phyloP scores from a whole-genome alignment of 2,888 invertebrate species.

The Amaurobius ferox region DNA sequence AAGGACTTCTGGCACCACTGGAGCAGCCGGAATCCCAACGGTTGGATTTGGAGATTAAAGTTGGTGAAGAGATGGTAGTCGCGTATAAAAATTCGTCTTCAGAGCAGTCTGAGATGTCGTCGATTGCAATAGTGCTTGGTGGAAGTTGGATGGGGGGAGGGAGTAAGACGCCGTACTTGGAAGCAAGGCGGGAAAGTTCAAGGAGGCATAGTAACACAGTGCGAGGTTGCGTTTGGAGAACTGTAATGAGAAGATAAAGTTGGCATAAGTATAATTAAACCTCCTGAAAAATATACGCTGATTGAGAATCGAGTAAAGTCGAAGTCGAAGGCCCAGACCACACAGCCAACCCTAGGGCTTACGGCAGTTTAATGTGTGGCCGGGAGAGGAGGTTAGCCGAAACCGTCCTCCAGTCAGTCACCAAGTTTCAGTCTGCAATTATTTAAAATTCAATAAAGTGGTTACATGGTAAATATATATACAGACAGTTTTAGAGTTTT shows the following conservation, averaged over 20 bases:
- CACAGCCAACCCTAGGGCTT: too few relatives aligned
- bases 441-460: too few relatives aligned
- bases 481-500: too few relatives aligned
- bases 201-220: constrained; percentile 90
- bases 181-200: constrained; percentile 88
- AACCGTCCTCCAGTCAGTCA: too few relatives aligned
- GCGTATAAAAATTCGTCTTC: constrained; percentile 26
- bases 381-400: too few relatives aligned
- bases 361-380: too few relatives aligned
- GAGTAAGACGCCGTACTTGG: constrained; percentile 81
- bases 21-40: constrained; percentile 61
- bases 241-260: constrained; percentile 80
- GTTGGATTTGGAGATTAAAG: not conserved
- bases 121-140: constrained; percentile 78
- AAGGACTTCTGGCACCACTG: constrained; percentile 49
- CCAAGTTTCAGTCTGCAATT: too few relatives aligned
- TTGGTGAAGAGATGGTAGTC: constrained; percentile 24
- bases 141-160: constrained; percentile 81
- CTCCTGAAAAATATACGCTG: too few relatives aligned
- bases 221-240: constrained; percentile 88
- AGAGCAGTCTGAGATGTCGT: constrained; percentile 28
- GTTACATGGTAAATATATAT: too few relatives aligned
- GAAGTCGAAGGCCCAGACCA: too few relatives aligned
- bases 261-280: too few relatives aligned
- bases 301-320: too few relatives aligned